A percentile compares a stretch with the other conserved stretches of the same genome.
Conservation (phyloP, 2,113 vertebrate genomes). For the Tachysurus vachellii region DNA sequence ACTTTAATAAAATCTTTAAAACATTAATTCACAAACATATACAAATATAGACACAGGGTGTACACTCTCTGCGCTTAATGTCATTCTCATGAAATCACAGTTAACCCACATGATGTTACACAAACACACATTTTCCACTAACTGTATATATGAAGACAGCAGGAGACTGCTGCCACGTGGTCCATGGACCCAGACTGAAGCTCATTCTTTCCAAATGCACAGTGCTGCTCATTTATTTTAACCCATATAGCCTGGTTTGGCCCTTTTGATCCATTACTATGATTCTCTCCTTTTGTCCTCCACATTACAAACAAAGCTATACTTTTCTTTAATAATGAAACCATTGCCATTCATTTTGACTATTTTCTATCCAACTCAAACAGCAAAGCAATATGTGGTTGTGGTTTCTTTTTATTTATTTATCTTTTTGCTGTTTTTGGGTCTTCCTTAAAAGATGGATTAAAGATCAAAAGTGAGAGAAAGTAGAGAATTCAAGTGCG, state of each 20-base stretch:
- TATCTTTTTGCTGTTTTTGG: conserved; percentile 1
- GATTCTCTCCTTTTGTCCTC: conserved; percentile 7
- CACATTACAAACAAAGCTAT: conserved; percentile 18
- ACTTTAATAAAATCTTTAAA: conserved; percentile 1
- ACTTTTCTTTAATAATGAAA: conserved; percentile 44
- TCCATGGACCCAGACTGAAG: conserved; percentile 37
- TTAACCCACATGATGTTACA: conserved; percentile 23
- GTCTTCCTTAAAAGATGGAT: conserved; percentile 23
- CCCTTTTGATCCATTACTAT: conserved; percentile 16
- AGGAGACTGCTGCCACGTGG: conserved; percentile 40
- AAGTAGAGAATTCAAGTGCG: background rate
- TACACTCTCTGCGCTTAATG: conserved; percentile 34
- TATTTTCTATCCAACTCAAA: conserved; percentile 55
- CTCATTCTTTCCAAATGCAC: conserved; percentile 47
- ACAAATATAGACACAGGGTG: background rate
- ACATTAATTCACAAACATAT: background rate
- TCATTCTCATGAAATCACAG: conserved; percentile 41
- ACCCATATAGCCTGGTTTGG: conserved; percentile 11
- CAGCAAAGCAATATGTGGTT: conserved; percentile 56
- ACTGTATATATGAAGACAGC: conserved; percentile 33
- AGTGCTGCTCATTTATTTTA: conserved; percentile 9
- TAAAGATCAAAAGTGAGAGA: background rate
- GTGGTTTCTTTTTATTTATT: conserved; percentile 47
- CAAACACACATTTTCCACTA: conserved; percentile 49
- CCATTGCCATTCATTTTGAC: conserved; percentile 26